These are phyloP conservation scores for Tipula vernalis DNA, from an alignment of 2,888 invertebrate genomes.

Conservation along the genomic window DNA sequence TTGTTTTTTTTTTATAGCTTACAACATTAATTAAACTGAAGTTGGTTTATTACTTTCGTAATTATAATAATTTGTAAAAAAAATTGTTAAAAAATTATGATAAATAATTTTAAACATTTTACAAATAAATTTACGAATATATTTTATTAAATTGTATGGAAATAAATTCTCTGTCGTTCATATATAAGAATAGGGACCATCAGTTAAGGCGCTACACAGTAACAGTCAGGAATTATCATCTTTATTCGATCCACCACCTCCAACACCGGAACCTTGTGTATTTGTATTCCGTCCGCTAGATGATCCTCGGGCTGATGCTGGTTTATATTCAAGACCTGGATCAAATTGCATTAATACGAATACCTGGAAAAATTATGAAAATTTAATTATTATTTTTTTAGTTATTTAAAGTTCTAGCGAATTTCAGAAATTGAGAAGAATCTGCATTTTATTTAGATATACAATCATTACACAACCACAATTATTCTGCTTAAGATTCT, in stretches of 20 bases:
- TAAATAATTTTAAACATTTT: slow-evolving; percentile 8
- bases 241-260: slow-evolving; percentile 59
- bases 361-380: slow-evolving; percentile 45
- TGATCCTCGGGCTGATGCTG: slow-evolving; percentile 53
- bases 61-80: neutral
- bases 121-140: slow-evolving; percentile 21
- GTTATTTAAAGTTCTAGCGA: neutral
- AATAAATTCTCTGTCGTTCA: slow-evolving; percentile 36
- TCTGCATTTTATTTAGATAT: no score
- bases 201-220: slow-evolving; percentile 98
- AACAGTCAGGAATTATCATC: slow-evolving; percentile 97
- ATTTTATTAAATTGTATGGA: slow-evolving; percentile 34
- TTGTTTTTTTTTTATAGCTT: neutral
- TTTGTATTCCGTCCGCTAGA: slow-evolving; percentile 35
- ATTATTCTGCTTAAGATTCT: no score
- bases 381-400: neutral
- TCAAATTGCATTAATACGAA: slow-evolving; percentile 98
- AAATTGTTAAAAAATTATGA: neutral
- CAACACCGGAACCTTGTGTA: slow-evolving; percentile 44
- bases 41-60: neutral
- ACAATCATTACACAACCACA: no score
- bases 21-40: neutral
- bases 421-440: neutral
- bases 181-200: slow-evolving; percentile 73
- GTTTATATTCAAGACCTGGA: slow-evolving; percentile 93